These are phyloP conservation scores for Dorcus parallelipipedus DNA, from an alignment of 2,888 invertebrate genomes.

Conservation along the genomic window DNA sequence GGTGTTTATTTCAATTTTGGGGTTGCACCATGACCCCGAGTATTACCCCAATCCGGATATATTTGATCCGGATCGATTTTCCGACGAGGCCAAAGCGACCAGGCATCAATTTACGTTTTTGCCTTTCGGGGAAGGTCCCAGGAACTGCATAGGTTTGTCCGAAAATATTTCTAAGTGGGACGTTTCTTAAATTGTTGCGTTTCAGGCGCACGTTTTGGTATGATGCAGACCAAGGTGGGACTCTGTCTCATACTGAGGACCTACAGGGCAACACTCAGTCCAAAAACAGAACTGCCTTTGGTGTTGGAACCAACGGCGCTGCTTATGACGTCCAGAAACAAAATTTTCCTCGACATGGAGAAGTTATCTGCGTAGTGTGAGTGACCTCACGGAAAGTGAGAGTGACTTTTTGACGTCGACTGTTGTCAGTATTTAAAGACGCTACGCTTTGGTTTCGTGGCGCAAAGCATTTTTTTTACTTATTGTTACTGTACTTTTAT, in stretches of 20 bases:
- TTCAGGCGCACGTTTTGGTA: conserved; percentile 26
- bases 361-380: conserved; percentile 1
- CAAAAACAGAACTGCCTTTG: conserved; percentile 25
- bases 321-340: conserved; percentile 17
- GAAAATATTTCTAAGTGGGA: neutral
- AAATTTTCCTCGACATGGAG: conserved; percentile 22
- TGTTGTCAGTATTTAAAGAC: neutral
- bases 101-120: conserved; percentile 28
- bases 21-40: conserved; percentile 37
- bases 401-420: no score
- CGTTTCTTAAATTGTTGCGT: neutral
- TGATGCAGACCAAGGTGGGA: conserved; percentile 26
- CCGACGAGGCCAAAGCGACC: conserved; percentile 23
- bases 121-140: conserved; percentile 34
- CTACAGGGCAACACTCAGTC: conserved; percentile 19
- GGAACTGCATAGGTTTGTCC: conserved; percentile 19
- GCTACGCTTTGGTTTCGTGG: neutral
- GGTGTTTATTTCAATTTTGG: conserved; percentile 29
- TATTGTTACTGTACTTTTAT: neutral
- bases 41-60: conserved; percentile 37
- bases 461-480: neutral
- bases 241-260: conserved; percentile 20
- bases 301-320: conserved; percentile 18
- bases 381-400: no score
- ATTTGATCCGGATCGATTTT: conserved; percentile 42